phyloP scores from a whole-genome alignment of 2,888 invertebrate species.

The Leistus spinibarbis region DNA sequence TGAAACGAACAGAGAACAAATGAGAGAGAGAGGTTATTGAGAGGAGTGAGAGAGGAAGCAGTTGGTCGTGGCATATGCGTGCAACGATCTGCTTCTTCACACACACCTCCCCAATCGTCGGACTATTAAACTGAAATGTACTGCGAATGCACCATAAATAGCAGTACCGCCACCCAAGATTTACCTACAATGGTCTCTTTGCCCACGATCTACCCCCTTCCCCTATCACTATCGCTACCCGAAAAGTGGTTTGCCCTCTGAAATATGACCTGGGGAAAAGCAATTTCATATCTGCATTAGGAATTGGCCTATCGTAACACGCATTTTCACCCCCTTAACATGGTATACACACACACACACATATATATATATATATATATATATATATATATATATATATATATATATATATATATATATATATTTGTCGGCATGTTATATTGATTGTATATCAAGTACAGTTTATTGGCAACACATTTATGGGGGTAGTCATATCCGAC shows the following conservation, averaged over 20 bases:
- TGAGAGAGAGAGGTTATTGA: not conserved
- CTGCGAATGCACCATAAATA: conserved; percentile 13
- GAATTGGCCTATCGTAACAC: not conserved
- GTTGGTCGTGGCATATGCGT: conserved; percentile 1
- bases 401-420: not conserved
- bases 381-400: no score
- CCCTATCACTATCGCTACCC: not conserved
- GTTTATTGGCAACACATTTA: not conserved
- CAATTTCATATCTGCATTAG: conserved; percentile 11
- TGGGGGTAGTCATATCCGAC: not conserved
- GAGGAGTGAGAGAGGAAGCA: not conserved
- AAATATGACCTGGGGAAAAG: conserved; percentile 1
- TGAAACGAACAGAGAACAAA: not conserved
- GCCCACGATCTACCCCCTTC: not conserved
- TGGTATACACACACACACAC: no score
- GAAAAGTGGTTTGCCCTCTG: not conserved
- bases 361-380: no score
- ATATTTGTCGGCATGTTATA: conserved; percentile 4
- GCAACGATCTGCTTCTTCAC: not conserved
- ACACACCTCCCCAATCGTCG: not conserved
- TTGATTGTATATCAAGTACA: conserved; percentile 9
- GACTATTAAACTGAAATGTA: conserved; percentile 27
- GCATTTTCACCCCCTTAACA: no score
- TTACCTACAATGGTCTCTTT: conserved; percentile 8
- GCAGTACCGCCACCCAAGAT: not conserved